phyloP scores from a whole-genome alignment of 2,888 invertebrate species.

The Lampropteryx suffumata region DNA sequence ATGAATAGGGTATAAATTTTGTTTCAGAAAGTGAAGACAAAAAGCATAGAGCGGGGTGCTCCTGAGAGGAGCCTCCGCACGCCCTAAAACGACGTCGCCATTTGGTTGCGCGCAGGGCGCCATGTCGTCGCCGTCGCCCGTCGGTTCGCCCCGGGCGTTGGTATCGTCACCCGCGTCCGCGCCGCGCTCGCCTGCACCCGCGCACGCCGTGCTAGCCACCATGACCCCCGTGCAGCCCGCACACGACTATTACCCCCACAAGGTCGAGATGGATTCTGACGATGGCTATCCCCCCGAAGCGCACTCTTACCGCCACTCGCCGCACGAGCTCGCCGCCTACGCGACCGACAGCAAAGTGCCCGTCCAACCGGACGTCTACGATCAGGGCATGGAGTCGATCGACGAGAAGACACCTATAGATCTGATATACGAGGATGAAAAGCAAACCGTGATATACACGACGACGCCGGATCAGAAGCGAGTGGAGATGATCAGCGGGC shows the following conservation, averaged over 20 bases:
- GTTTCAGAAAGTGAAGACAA: constrained; percentile 68
- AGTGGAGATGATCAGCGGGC: constrained; percentile 89
- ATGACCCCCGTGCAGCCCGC: constrained; percentile 94
- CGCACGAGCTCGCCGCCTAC: constrained; percentile 77
- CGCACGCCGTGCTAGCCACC: constrained; percentile 90
- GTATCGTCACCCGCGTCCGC: constrained; percentile 78
- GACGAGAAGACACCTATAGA: constrained; percentile 90
- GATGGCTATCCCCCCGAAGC: constrained; percentile 85
- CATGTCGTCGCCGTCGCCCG: constrained; percentile 79
- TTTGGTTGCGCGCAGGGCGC: constrained; percentile 43
- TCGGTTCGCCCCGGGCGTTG: constrained; percentile 68
- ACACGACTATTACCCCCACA: constrained; percentile 85
- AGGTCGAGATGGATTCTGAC: constrained; percentile 85
- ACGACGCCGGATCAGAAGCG: constrained; percentile 90
- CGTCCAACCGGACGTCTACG: constrained; percentile 77
- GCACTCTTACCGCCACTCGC: constrained; percentile 82
- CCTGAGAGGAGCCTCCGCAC: constrained; percentile 67
- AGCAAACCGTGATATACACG: constrained; percentile 92
- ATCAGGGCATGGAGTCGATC: constrained; percentile 76
- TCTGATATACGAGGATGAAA: constrained; percentile 92
- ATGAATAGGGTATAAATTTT: constrained; percentile 5
- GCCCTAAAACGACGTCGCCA: constrained; percentile 58
- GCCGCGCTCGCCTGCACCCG: constrained; percentile 85
- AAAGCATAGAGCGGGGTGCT: constrained; percentile 70
- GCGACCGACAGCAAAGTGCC: constrained; percentile 83